Conservation (phyloP, 35 echinoderm and acorn worm genomes). For the Apostichopus japonicus region DNA sequence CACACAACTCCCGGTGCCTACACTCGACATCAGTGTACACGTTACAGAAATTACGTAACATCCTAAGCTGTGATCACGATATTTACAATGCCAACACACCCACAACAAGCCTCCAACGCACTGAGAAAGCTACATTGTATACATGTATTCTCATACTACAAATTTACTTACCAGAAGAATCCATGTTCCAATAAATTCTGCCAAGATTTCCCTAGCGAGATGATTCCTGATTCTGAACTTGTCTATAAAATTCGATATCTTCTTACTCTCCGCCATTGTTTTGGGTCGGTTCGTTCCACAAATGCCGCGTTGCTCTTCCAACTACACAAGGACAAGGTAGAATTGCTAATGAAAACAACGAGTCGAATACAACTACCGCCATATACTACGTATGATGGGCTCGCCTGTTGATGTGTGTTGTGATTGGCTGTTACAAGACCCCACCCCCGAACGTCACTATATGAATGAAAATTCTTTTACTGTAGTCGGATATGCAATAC, state of each 20-base stretch:
- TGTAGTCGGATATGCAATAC: neutral
- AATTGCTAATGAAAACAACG: neutral
- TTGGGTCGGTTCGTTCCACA: neutral
- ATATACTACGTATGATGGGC: neutral
- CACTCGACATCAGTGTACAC: too few relatives aligned
- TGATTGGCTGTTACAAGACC: conserved; percentile 9
- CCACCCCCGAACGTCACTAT: neutral
- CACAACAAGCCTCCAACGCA: too few relatives aligned
- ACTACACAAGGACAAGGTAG: neutral
- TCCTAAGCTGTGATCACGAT: too few relatives aligned
- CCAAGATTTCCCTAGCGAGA: conserved; percentile 66
- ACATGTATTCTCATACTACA: neutral
- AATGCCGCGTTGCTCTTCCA: neutral
- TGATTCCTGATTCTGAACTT: conserved; percentile 64
- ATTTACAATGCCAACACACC: too few relatives aligned
- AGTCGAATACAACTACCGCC: too few relatives aligned
- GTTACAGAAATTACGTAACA: too few relatives aligned
- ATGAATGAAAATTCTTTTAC: neutral
- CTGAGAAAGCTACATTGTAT: too few relatives aligned
- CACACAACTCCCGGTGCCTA: too few relatives aligned
- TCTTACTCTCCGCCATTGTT: neutral
- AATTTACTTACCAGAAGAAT: conserved; percentile 67
- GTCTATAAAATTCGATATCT: conserved; percentile 28
- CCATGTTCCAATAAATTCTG: conserved; percentile 74
- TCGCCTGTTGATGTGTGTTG: neutral